phyloP scores from a whole-genome alignment of 1,140 invertebrate genomes.

The Chironomus tepperi region DNA sequence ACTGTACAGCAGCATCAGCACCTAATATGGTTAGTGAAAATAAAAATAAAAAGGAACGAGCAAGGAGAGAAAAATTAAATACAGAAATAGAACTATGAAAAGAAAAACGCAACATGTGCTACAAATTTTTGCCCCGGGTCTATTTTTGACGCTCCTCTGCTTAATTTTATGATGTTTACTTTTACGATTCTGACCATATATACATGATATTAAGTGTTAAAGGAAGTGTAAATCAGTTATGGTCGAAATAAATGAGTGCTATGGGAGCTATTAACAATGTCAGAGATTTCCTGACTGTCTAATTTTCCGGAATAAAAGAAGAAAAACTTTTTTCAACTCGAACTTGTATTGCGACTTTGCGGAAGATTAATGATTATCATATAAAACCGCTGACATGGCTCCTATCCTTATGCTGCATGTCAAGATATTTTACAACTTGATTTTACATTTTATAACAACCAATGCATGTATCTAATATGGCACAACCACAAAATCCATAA shows the following conservation, averaged over 20 bases:
- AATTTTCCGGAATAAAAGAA: not conserved
- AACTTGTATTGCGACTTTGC: too few species aligned
- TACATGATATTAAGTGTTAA: not conserved
- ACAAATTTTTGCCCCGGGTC: not conserved
- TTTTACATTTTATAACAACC: not conserved
- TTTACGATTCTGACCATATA: not conserved
- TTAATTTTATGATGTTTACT: not conserved
- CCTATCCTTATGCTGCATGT: too few species aligned
- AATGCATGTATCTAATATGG: not conserved
- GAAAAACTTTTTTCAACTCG: not conserved
- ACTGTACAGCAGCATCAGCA: not conserved
- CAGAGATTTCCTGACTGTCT: not conserved
- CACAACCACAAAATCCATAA: conserved; percentile 5
- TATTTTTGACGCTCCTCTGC: not conserved
- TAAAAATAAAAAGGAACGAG: not conserved
- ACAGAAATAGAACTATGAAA: not conserved
- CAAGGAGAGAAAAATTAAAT: not conserved
- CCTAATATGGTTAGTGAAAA: not conserved
- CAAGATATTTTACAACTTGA: not conserved
- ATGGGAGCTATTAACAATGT: not conserved
- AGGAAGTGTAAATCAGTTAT: conserved; percentile 8
- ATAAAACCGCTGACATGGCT: too few species aligned
- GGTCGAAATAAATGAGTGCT: not conserved
- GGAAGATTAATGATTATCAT: too few species aligned
- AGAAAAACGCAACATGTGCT: conserved; percentile 17